Evolutionary conservation across 2,113 vertebrate species (phyloP).

Genomic region (Odontophorus gujanensis): DNA sequence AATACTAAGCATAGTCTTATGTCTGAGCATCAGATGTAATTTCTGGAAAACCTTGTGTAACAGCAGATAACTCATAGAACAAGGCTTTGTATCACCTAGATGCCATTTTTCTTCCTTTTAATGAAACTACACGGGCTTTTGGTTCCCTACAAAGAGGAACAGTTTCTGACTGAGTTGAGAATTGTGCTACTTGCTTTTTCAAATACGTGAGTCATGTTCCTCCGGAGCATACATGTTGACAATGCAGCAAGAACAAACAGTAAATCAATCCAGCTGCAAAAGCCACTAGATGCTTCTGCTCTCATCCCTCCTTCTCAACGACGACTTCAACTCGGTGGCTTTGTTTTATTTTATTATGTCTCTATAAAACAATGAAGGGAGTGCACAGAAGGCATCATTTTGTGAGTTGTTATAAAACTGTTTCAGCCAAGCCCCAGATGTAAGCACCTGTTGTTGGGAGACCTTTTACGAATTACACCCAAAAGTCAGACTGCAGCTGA

Average conservation of each 20-base stretch:
- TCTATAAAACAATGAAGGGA: background rate
- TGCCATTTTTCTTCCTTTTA: background rate
- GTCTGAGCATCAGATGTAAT: background rate
- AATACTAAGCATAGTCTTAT: background rate
- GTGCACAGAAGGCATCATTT: background rate
- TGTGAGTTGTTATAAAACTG: background rate
- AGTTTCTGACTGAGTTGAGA: background rate
- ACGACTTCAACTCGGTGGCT: background rate
- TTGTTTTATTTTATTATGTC: background rate
- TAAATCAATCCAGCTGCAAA: background rate
- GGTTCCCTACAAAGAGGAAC: background rate
- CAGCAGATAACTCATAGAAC: background rate
- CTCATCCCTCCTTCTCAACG: background rate
- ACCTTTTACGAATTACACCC: background rate
- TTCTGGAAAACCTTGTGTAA: background rate
- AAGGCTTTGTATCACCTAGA: background rate
- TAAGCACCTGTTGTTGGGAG: background rate
- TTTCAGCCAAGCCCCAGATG: background rate
- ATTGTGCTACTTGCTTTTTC: background rate
- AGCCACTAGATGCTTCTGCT: background rate
- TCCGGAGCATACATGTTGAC: background rate
- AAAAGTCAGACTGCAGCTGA: background rate
- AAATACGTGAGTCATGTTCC: background rate
- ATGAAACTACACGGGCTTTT: background rate
- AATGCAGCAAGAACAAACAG: background rate